Conservation (phyloP, 2,797 vertebrate species). For the Leontopithecus rosalia region DNA sequence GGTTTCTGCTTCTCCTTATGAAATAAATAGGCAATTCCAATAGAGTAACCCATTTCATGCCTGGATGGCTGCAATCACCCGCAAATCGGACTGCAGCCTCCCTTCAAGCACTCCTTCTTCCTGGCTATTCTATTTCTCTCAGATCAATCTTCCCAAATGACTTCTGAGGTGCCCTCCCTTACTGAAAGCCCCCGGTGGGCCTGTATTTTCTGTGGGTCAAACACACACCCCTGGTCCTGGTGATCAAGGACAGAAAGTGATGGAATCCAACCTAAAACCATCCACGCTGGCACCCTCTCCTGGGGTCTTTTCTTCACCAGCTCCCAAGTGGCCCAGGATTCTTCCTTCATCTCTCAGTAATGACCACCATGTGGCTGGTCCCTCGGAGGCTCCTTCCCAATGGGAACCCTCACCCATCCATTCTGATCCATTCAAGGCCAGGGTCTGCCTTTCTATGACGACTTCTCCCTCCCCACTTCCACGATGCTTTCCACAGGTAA, state of each 20-base stretch:
- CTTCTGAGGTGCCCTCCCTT: not conserved
- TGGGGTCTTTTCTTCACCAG: not conserved
- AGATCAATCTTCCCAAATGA: not conserved
- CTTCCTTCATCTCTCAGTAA: not conserved
- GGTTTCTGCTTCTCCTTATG: not conserved
- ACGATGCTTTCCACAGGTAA: not conserved
- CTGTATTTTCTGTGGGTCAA: not conserved
- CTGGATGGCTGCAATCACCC: not conserved
- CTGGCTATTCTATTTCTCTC: not conserved
- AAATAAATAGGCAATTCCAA: not conserved
- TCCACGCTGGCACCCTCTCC: not conserved
- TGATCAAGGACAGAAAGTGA: not conserved
- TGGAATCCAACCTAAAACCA: not conserved
- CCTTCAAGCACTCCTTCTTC: not conserved
- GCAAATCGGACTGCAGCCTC: not conserved
- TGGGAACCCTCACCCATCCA: not conserved
- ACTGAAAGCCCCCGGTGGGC: not conserved
- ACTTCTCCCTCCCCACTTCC: not conserved
- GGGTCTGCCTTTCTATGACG: not conserved
- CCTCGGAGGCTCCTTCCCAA: not conserved
- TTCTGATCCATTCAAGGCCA: not conserved
- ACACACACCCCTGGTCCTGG: not conserved
- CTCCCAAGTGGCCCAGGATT: not conserved
- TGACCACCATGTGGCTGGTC: not conserved
- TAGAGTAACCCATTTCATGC: not conserved